Base-by-base conservation (phyloP, 2,113 vertebrate species). In the Hippocampus zosterae region DNA sequence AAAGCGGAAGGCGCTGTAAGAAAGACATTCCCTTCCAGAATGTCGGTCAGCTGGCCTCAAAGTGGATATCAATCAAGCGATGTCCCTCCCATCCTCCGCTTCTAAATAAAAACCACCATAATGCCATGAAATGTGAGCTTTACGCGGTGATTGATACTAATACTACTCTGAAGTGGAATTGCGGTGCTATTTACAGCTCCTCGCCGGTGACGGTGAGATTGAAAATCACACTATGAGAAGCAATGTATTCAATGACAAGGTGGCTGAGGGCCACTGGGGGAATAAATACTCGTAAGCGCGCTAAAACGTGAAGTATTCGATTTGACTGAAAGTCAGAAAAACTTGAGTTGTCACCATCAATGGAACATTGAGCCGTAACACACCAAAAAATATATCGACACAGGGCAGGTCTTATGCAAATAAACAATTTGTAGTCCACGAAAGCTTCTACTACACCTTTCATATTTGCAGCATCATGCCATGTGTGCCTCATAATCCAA, bases 31-130 rank as follows among this genome's bases (percentile, higher is more conserved):
- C 67, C 57, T 53, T 59, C 70, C 78, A 57, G 72, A 74, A 77
- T 84, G 84, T 85, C 83, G 81, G 78, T 70, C 81, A 81, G 81
- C 74, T 71, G 65, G 80, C 56, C 77, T 82, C 70, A 82, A 81
- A 84, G 85, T 53, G 71, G 12, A 79, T 84, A 87, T 86, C 83
- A 85, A 82, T 86, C 84, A 73, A 16, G 0, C 61, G 25, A 21
- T 2, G 69, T 79, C 70, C 61, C 68, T 55, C 78, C 75, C 57
- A 60, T 81, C 60, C 8, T 44, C 74, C 57, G 71, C 76, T 77
- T 73, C 74, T 80, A 76, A 85, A 84, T 75, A 76, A 85, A 78
- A 77, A 40, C 63, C 60, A 68, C 73, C 72, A 27, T 61, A 71
- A 75, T 72, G 69, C 70, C 55, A 19, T 65, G 73, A 75, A 70